Conservation (phyloP, 1,140 invertebrate species). For the Lepidurus packardi region DNA sequence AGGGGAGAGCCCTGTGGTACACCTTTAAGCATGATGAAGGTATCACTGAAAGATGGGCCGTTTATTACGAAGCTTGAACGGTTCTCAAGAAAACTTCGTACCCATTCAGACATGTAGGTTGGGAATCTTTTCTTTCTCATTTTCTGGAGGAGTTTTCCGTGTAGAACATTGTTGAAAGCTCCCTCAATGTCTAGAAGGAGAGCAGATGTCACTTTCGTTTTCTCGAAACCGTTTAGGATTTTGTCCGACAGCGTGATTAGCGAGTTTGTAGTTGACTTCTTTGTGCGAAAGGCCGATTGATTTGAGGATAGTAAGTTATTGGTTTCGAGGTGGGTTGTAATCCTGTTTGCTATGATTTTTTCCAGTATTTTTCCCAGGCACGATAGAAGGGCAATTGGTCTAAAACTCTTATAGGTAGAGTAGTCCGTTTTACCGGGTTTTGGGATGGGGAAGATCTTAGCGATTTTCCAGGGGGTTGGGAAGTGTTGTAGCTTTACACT, state of each 20-base stretch:
- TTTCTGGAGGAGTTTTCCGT: neutral
- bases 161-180: constrained; percentile 13
- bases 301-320: constrained; percentile 7
- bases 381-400: neutral
- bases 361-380: constrained; percentile 24
- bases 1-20: constrained; percentile 22
- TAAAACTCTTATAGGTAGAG: neutral
- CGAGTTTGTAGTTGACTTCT: neutral
- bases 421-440: constrained; percentile 23
- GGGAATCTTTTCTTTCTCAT: neutral
- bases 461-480: constrained; percentile 23
- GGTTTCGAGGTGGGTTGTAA: neutral
- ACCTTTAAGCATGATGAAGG: neutral
- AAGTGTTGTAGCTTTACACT: neutral
- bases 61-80: neutral
- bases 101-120: neutral
- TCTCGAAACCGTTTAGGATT: constrained; percentile 23
- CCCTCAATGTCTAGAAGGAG: constrained; percentile 21
- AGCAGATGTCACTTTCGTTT: constrained; percentile 25
- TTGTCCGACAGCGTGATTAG: neutral
- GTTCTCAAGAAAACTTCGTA: neutral
- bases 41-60: neutral
- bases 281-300: constrained; percentile 24
- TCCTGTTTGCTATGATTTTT: neutral
- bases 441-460: constrained; percentile 11